Evolutionary conservation across 2,888 invertebrate species (phyloP).

Genomic region (Drosophila kuntzei): DNA sequence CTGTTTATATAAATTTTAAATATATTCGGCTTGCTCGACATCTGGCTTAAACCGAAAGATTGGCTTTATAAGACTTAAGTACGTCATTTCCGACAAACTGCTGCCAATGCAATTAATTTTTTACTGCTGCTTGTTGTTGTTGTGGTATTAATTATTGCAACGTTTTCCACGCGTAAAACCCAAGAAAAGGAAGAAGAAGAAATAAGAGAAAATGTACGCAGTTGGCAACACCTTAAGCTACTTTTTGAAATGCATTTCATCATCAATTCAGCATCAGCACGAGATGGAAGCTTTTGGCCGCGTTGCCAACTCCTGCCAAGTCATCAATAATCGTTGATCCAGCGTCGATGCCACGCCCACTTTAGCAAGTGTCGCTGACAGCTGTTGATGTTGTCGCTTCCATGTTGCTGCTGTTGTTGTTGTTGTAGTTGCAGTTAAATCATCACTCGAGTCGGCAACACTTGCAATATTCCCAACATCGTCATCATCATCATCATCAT

Average conservation of each 20-base stretch:
- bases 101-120: slow-evolving; percentile 42
- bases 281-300: slow-evolving; percentile 40
- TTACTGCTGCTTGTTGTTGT: slow-evolving; percentile 23
- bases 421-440: slow-evolving; percentile 64
- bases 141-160: slow-evolving; percentile 64
- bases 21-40: slow-evolving; percentile 15
- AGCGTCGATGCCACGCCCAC: slow-evolving; percentile 59
- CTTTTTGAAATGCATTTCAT: slow-evolving; percentile 79
- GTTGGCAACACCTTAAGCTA: slow-evolving; percentile 74
- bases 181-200: slow-evolving; percentile 20
- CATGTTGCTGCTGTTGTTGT: slow-evolving; percentile 21
- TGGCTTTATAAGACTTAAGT: slow-evolving; percentile 25
- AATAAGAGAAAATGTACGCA: not conserved
- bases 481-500: slow-evolving; percentile 11
- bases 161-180: slow-evolving; percentile 35
- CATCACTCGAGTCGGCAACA: slow-evolving; percentile 57
- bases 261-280: slow-evolving; percentile 83
- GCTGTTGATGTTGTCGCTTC: slow-evolving; percentile 59
- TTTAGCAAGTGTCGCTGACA: slow-evolving; percentile 75
- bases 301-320: slow-evolving; percentile 59
- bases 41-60: not conserved
- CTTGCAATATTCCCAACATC: slow-evolving; percentile 64
- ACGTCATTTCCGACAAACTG: not conserved
- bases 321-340: slow-evolving; percentile 82
- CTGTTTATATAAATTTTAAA: slow-evolving; percentile 1